These are phyloP conservation scores for Tribolium castaneum DNA, from an alignment of 1,140 invertebrate species.

Conservation along the genomic window DNA sequence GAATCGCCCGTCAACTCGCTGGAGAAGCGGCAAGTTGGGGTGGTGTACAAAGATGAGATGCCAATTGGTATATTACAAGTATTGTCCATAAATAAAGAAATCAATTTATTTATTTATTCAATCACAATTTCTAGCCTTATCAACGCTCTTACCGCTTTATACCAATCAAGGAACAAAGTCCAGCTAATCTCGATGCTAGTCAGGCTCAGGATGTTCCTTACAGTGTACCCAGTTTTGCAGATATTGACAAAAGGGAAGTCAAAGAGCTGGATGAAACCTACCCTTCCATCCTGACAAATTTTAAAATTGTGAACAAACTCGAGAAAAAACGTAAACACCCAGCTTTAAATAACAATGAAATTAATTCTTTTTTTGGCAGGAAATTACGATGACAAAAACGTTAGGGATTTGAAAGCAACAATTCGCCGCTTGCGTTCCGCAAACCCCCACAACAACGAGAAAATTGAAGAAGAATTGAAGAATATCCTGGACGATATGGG, in stretches of 20 bases:
- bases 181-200: background rate
- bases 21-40: slow-evolving; percentile 39
- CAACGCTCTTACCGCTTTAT: slow-evolving; percentile 52
- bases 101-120: background rate
- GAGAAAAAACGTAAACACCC: slow-evolving; percentile 19
- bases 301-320: slow-evolving; percentile 51
- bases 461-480: slow-evolving; percentile 54
- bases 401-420: slow-evolving; percentile 22
- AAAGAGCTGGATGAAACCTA: slow-evolving; percentile 45
- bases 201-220: background rate
- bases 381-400: slow-evolving; percentile 18
- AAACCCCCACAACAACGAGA: slow-evolving; percentile 37
- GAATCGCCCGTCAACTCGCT: background rate
- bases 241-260: slow-evolving; percentile 23
- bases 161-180: slow-evolving; percentile 43
- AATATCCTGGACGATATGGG: slow-evolving; percentile 58
- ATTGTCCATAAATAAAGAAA: too few species aligned
- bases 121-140: slow-evolving; percentile 47
- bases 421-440: slow-evolving; percentile 5
- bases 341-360: background rate
- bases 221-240: background rate
- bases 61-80: slow-evolving; percentile 60
- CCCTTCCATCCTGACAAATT: slow-evolving; percentile 53
- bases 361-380: background rate
- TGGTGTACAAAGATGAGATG: slow-evolving; percentile 59